Percentiles rank a stretch among this genome's conserved stretches.
Conservation (phyloP, 37 sponge, comb jelly and placozoan genomes). For the Corticium candelabrum region DNA sequence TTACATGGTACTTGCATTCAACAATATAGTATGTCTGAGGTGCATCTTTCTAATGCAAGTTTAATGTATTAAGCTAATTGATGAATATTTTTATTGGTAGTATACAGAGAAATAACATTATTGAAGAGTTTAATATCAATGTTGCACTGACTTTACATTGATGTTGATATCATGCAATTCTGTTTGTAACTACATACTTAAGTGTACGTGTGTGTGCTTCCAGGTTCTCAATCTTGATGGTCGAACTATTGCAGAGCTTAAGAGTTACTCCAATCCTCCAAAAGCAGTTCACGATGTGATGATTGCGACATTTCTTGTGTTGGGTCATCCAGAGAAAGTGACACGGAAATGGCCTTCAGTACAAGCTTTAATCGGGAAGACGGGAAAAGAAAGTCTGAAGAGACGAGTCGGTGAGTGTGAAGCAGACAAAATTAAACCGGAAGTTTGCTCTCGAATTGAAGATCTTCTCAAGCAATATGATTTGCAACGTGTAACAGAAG, state of each 20-base stretch:
- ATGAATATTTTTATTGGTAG: too few species aligned
- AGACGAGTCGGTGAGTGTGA: conserved; percentile 26
- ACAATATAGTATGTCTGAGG: too few species aligned
- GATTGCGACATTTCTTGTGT: conserved; percentile 31
- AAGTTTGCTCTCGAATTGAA: conserved; percentile 6
- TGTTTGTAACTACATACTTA: too few species aligned
- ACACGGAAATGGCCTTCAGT: conserved; percentile 16
- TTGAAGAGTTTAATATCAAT: too few species aligned
- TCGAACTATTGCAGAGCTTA: conserved; percentile 25
- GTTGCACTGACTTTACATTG: too few species aligned
- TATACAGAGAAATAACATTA: too few species aligned
- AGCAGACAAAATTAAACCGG: conserved; percentile 19
- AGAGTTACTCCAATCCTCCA: conserved; percentile 33
- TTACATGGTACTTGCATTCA: too few species aligned
- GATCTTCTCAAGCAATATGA: conserved; percentile 17
- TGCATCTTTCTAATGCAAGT: too few species aligned
- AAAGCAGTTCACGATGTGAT: conserved; percentile 25
- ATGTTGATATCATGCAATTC: too few species aligned
- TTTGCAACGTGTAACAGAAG: conserved; percentile 15
- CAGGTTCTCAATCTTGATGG: background rate
- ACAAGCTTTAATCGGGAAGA: conserved; percentile 29
- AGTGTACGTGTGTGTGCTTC: background rate
- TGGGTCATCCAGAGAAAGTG: conserved; percentile 33
- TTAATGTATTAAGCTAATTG: too few species aligned
- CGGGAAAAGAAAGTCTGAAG: conserved; percentile 26